These are phyloP conservation scores for Drosophila monieri DNA, from an alignment of 2,888 invertebrate species.

Conservation along the genomic window DNA sequence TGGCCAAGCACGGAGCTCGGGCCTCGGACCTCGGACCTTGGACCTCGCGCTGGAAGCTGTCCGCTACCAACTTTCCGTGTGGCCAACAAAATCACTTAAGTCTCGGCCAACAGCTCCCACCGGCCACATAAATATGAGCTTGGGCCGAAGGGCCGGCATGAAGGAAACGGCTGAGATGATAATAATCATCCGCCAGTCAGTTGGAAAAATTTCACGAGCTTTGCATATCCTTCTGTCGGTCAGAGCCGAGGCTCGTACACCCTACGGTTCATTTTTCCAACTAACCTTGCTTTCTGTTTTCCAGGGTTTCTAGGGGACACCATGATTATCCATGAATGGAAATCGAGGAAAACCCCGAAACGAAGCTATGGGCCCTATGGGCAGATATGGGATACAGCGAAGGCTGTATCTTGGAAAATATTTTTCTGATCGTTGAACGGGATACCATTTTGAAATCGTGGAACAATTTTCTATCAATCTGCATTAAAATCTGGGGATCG, in stretches of 20 bases:
- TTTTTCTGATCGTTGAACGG: too few relatives aligned
- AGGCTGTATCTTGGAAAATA: too few relatives aligned
- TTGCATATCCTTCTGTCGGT: neutral
- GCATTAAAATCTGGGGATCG: too few relatives aligned
- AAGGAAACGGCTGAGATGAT: constrained; percentile 8
- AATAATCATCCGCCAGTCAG: neutral
- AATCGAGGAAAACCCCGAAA: too few relatives aligned
- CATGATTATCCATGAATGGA: too few relatives aligned
- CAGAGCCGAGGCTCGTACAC: neutral
- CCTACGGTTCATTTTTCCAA: neutral
- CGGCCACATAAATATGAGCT: constrained; percentile 72
- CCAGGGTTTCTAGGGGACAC: too few relatives aligned
- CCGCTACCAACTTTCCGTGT: constrained; percentile 26
- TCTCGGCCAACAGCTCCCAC: constrained; percentile 71
- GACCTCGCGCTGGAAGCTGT: neutral
- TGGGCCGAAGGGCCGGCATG: constrained; percentile 22
- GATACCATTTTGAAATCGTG: too few relatives aligned
- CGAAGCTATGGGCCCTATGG: too few relatives aligned
- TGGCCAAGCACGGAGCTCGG: constrained; percentile 7
- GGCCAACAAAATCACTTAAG: constrained; percentile 75
- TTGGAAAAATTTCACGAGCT: neutral
- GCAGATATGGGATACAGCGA: too few relatives aligned
- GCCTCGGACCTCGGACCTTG: too few relatives aligned
- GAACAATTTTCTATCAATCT: too few relatives aligned
- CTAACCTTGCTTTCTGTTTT: too few relatives aligned